Base-by-base conservation (phyloP, 2,888 invertebrate species). In the Agapostemon virescens region DNA sequence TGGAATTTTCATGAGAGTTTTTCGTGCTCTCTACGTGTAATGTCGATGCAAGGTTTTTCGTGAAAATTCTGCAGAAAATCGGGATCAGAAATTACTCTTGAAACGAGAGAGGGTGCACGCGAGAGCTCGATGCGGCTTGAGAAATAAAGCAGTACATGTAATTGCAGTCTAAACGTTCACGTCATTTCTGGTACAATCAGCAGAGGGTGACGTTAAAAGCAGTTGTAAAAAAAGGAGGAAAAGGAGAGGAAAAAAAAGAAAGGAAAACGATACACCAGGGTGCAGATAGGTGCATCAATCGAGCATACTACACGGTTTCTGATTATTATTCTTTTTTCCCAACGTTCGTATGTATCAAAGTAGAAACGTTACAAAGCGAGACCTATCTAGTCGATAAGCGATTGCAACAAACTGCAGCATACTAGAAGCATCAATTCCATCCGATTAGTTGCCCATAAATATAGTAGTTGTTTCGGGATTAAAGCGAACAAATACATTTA, bases 141-240 rank as follows among this genome's bases (percentile, higher is more conserved):
- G 67, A 73, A 71, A 80, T 80, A 68, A 71, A 82, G 71, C 71
- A 45, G 66, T 55, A 72, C n/a, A 11, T n/a, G n/a, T 84, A 79
- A 82, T 84, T 79, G 76, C 69, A 67, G 71, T 78, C 58, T 71
- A 80, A 76, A 82, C 83, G 76, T 70, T 70, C 70, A 40, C 74
- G 73, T 78, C 81, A 75, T 79, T 78, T 78, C 72, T 74, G 49
- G 52, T 33, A 61, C 68, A 69, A 85, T 83, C 83, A 81, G 77
- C 45, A 70, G 38, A 74, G 68, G 75, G 72, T 73, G 79, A 76
- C 64, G 69, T 63, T 80, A 69, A 83, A 82, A 77, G 78, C 77
- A 75, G 75, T 77, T 75, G 69, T 72, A 73, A 79, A 78, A 79
- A 76, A 55, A 73, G 13, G 13, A 6, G 7, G 80, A 82, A 79